A percentile compares a stretch with the other conserved stretches of the same genome.
Conservation (phyloP, 2,113 vertebrate species). For the Balaenoptera acutorostrata region DNA sequence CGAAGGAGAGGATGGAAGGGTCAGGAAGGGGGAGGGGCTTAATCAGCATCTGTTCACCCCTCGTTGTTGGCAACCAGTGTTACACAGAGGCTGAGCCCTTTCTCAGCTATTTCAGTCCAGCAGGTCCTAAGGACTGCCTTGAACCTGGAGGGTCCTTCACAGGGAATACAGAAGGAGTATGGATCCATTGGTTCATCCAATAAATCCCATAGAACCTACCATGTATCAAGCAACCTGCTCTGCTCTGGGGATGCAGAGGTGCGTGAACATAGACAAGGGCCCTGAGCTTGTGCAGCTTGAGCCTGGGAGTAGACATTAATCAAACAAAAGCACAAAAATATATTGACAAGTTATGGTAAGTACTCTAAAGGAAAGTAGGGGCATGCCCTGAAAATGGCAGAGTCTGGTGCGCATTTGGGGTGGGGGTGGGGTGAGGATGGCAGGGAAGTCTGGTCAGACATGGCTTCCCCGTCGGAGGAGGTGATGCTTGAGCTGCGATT, state of each 20-base stretch:
- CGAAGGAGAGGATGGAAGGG: background rate
- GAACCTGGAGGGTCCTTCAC: background rate
- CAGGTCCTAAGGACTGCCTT: background rate
- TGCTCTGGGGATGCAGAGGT: background rate
- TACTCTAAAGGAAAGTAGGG: background rate
- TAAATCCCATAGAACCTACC: background rate
- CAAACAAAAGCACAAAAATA: background rate
- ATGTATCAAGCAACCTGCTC: background rate
- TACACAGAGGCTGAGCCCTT: background rate
- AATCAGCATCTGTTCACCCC: background rate
- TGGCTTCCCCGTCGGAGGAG: accelerated
- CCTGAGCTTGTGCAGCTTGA: background rate
- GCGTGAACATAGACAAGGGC: background rate
- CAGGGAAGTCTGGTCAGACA: background rate
- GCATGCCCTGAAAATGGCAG: background rate
- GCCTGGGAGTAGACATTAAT: background rate
- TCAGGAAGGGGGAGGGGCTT: background rate
- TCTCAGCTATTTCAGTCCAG: background rate
- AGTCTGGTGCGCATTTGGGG: background rate
- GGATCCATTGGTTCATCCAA: background rate
- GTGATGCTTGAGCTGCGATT: background rate
- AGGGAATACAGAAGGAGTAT: background rate
- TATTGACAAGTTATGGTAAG: background rate
- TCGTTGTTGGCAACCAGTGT: background rate
- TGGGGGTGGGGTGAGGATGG: background rate